Base-by-base conservation (phyloP, 1,140 invertebrate genomes). In the Ectropis grisescens region DNA sequence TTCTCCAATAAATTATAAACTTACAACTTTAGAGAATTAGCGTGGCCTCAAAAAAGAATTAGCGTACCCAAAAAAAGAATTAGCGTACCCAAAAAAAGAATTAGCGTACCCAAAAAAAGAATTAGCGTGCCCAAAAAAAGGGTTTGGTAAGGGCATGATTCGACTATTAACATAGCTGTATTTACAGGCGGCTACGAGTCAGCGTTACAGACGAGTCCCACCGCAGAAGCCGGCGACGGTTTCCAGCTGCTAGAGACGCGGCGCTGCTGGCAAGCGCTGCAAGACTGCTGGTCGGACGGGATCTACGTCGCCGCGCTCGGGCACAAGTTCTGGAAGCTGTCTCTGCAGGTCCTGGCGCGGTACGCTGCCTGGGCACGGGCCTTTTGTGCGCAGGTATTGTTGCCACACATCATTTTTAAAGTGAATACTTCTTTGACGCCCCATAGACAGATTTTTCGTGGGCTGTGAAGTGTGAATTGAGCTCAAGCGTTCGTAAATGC, bases 281-380 rank as follows among this genome's bases (percentile, higher is more conserved):
- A 83, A 24, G 82, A 83, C 6, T 92, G 91, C 61, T 96, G 93
- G 92, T 80, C 85, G 0, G 83, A 89, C 10, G 88, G 90, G 10
- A 83, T 95, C 1, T 95, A 88, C 71, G 81, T 96, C 15, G 67
- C 84, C 2, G 88, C 90, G 31, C 65, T 96, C 1, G 85, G 89
- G 47, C 89, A 91, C 48, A 89, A 92, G 58, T 95, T 96, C 81
- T 96, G 92, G 89, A 96, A 95, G 74, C 82, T 97, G 3, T 91
- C 87, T 28, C 75, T 96, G 13, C 93, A 96, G 82, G 82, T 96
- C 14, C 52, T 94, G 12, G 86, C 91, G 13, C 86, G 94, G 48
- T 93, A 92, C 69, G 79, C 83, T 13, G 86, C 85, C 9, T 96
- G 93, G 92, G 82, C 89, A 13, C 65, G 78, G 22, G 69, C 37